Evolutionary conservation across 2,888 invertebrate genomes (phyloP), one percentile per base, ranked within the genome.

Genomic region (Drosophila cognata): DNA sequence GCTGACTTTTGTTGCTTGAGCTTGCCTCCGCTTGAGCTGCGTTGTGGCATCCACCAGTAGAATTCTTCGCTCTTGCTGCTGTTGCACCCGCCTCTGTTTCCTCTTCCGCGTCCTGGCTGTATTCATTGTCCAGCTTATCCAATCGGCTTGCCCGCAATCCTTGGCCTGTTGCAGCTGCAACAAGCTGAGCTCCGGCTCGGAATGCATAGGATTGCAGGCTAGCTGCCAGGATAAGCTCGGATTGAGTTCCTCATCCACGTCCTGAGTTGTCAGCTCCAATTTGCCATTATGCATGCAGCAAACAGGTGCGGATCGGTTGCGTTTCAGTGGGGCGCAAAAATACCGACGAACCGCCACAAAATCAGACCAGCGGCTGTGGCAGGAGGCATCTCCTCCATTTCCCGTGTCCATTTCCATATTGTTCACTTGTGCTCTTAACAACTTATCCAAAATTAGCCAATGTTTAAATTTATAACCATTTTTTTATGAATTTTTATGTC

Each of bases 161-260:
- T 31, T 63, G 1, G n/a, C 2, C 4, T 21, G 46, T 46, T 16
- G 46, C 46, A 36, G 10, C 46, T 28, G 41, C 57, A 52, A n/a
- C n/a, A 4, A 31, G 29, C 13, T 36, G n/a, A 11, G 28, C 11
- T n/a, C n/a, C 1, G 29, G 35, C 2, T 11, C 36, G 5, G 16
- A 25, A 16, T 48, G 35, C 1, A 41, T 28, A 21, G 76, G 65
- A 53, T 53, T 56, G 38, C 29, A 36, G 31, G 78, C 78, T 8
- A 78, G 51, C 10, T 71, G 63, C 77, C 77, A 80, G 46, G 67
- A 67, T 31, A 76, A 52, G 33, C 77, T 80, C n/a, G 67, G 16
- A 4, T 46, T 38, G 25, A 11, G 33, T 16, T 10, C 33, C 7
- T n/a, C 13, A 6, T 16, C 58, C 28, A 2, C 13, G 2, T 7